These are phyloP conservation scores for Gallinago nigripennis DNA, from an alignment of 2,797 vertebrate genomes.

Conservation along the genomic window DNA sequence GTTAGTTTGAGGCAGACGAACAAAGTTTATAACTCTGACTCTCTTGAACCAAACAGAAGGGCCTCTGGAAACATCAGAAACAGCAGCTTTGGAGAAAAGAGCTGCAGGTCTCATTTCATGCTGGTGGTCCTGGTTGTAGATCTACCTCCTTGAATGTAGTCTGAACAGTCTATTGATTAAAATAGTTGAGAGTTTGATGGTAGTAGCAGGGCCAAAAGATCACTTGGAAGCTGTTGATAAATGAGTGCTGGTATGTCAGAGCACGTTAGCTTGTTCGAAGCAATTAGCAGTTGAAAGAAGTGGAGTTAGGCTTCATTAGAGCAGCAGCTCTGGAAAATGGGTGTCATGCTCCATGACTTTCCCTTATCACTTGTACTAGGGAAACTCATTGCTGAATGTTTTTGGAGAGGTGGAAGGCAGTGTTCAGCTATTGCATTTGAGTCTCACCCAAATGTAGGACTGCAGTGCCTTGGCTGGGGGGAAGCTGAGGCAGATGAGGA, in stretches of 20 bases:
- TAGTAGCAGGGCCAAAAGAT: background rate
- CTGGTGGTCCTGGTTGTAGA: background rate
- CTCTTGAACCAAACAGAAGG: background rate
- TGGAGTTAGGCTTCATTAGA: background rate
- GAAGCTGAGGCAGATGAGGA: background rate
- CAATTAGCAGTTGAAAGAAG: background rate
- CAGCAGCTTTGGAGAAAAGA: background rate
- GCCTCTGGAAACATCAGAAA: background rate
- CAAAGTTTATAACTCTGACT: background rate
- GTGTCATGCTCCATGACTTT: accelerated
- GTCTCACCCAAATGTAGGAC: background rate
- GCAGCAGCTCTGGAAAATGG: background rate
- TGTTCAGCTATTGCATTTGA: background rate
- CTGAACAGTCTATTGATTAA: background rate
- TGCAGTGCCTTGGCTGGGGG: background rate
- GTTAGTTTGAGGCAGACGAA: background rate
- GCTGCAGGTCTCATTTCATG: background rate
- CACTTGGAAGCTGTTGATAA: background rate
- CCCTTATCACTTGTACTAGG: background rate
- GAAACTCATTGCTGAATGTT: background rate
- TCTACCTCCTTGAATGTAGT: background rate
- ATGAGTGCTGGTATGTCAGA: background rate
- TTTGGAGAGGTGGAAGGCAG: background rate
- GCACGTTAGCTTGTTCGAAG: accelerated
- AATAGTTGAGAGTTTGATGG: background rate